Base-by-base conservation (phyloP, 1,140 invertebrate species). In the Phymastichus coffea region DNA sequence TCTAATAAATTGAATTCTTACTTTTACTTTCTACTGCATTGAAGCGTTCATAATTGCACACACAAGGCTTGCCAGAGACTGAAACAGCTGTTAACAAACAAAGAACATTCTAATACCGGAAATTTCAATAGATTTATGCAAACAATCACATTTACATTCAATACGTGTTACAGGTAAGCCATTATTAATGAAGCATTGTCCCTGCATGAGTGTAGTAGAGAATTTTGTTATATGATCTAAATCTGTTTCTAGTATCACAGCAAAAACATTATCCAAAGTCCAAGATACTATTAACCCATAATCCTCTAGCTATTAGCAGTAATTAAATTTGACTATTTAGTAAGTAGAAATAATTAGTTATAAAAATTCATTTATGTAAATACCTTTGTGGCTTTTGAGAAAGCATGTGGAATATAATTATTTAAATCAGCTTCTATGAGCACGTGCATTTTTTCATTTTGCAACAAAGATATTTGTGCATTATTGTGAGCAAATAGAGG, bases 81-180 rank as follows among this genome's bases (percentile, higher is more conserved):
- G 71, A 69, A 33, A 86, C 80, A 68, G 84, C 84, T 85, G 63
- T n/a, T 78, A 74, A 70, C 62, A 49, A 48, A 66, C 47, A 70
- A 30, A 65, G 23, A 55, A 57, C 54, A 44, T 63, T 47, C 9
- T 51, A 35, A 63, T 38, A 37, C n/a, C n/a, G n/a, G n/a, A n/a
- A n/a, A n/a, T n/a, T n/a, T n/a, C n/a, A n/a, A n/a, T n/a, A n/a
- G n/a, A n/a, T n/a, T n/a, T n/a, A n/a, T n/a, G n/a, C n/a, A n/a
- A n/a, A n/a, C n/a, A n/a, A n/a, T n/a, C n/a, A n/a, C 57, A 81
- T 82, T 82, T 81, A 88, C 87, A 85, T 81, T 87, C 82, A 68
- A 89, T 81, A 67, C 85, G 81, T 28, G 84, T 74, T 9, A 89
- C 70, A 65, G 82, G 76, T 62, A 88, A 75, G 53, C 84, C 81